A percentile compares a stretch with the other conserved stretches of the same genome.
phyloP scores from a whole-genome alignment of 2,113 vertebrate species.

The Syngnathus scovelli region DNA sequence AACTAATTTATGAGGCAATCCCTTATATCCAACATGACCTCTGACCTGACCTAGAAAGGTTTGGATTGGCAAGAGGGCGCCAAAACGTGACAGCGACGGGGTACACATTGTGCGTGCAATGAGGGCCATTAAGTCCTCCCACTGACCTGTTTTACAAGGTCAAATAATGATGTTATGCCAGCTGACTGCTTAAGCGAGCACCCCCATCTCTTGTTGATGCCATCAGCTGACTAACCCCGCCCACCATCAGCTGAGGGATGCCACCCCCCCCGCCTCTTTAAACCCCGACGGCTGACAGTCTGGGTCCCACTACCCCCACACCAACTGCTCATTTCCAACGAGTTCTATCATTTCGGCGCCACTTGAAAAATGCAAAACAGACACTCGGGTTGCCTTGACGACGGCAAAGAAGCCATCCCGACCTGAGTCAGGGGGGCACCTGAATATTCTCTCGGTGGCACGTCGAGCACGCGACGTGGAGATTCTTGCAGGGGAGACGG shows the following conservation, averaged over 20 bases:
- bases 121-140: slow-evolving; percentile 58
- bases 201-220: slow-evolving; percentile 3
- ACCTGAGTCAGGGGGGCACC: slow-evolving; percentile 37
- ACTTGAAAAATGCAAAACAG: neutral
- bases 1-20: slow-evolving; percentile 77
- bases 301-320: slow-evolving; percentile 10
- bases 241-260: slow-evolving; percentile 45
- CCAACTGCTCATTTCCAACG: slow-evolving; percentile 9
- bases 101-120: slow-evolving; percentile 2
- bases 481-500: slow-evolving; percentile 68
- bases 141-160: slow-evolving; percentile 61
- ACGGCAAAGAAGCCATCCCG: neutral
- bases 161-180: slow-evolving; percentile 38
- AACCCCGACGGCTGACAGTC: slow-evolving; percentile 49
- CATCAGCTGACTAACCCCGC: slow-evolving; percentile 24
- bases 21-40: slow-evolving; percentile 43
- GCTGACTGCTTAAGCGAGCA: slow-evolving; percentile 27
- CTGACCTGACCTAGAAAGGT: slow-evolving; percentile 54
- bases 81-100: slow-evolving; percentile 3
- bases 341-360: slow-evolving; percentile 12
- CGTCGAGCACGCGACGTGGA: slow-evolving; percentile 19
- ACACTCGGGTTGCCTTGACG: neutral
- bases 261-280: slow-evolving; percentile 15
- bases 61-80: neutral
- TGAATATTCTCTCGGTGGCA: slow-evolving; percentile 43